Evolutionary conservation across 2,113 vertebrate genomes (phyloP).

Genomic region (Cynopterus brachyotis): DNA sequence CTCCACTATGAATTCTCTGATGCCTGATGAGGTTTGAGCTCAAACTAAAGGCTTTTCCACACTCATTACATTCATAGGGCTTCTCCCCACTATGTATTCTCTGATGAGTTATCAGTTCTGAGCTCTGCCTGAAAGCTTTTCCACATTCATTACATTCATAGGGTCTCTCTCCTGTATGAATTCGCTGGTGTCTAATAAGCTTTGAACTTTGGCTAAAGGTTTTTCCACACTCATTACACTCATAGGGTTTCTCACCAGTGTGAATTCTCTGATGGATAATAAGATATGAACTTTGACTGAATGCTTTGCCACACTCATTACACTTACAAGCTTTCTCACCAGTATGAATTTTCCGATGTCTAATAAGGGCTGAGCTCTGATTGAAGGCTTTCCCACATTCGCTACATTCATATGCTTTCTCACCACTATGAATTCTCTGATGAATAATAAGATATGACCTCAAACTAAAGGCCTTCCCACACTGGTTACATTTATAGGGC

Average conservation of each 20-base stretch:
- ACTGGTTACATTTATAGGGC: conserved; percentile 86
- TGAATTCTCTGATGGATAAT: conserved; percentile 82
- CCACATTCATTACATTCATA: conserved; percentile 79
- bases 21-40: conserved; percentile 79
- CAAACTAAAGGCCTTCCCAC: conserved; percentile 85
- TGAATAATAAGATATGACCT: conserved; percentile 83
- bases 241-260: conserved; percentile 79
- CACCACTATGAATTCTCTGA: conserved; percentile 81
- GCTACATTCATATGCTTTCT: conserved; percentile 81
- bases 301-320: conserved; percentile 81
- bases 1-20: conserved; percentile 78
- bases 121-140: conserved; percentile 78
- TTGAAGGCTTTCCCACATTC: conserved; percentile 81
- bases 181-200: conserved; percentile 77
- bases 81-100: conserved; percentile 80
- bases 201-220: conserved; percentile 78
- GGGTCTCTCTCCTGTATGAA: conserved; percentile 79
- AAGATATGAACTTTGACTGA: conserved; percentile 80
- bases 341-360: conserved; percentile 81
- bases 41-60: conserved; percentile 77
- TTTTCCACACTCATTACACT: conserved; percentile 81
- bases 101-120: conserved; percentile 78
- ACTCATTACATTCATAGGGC: conserved; percentile 77
- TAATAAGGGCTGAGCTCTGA: conserved; percentile 79
- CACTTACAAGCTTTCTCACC: conserved; percentile 82